Evolutionary conservation across 2,888 invertebrate genomes (phyloP), one percentile per base, ranked within the genome.

Genomic region (Athalia cordata): DNA sequence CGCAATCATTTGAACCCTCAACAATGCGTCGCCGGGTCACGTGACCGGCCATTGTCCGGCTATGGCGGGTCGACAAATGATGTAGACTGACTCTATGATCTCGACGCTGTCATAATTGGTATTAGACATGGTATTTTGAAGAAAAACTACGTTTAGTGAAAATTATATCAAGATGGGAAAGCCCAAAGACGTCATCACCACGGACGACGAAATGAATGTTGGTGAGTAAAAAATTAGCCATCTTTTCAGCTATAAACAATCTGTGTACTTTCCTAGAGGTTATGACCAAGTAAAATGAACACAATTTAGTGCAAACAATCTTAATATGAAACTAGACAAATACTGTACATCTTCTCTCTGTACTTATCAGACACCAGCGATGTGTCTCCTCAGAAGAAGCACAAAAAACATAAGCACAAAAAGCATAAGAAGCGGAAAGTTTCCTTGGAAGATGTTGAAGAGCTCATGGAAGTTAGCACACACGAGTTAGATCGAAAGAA

Each of bases 351-450:
- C 0, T 4, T 5, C 7, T 11, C 55, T 6, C n/a, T 6, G n/a
- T 7, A 72, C 47, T n/a, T 65, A 65, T 4, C 67, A 84, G 84
- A 84, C 72, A 78, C 82, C 9, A 82, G n/a, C n/a, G 83, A 82
- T 77, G 79, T 81, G 29, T 82, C 92, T 3, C 91, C 92, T 11
- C 91, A 91, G 81, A 94, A 94, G 85, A 93, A 92, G 81, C 93
- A 93, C 84, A 94, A 94, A 85, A 93, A 92, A 80, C 94, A 94
- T 83, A 94, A 94, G 84, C 94, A 94, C 83, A 94, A 93, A 80
- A 91, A 90, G 85, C 93, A 93, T 84, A 92, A 93, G 81, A 93
- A 92, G 86, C 88, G 91, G 77, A 92, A 93, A 85, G 89, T 92
- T 86, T 91, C 91, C 15, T 91, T 91, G 77, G 92, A 93, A 15